Percentiles rank a stretch among this genome's conserved stretches.
These are phyloP conservation scores for Drosophila seguyi DNA, from an alignment of 1,140 invertebrate genomes.

Conservation along the genomic window DNA sequence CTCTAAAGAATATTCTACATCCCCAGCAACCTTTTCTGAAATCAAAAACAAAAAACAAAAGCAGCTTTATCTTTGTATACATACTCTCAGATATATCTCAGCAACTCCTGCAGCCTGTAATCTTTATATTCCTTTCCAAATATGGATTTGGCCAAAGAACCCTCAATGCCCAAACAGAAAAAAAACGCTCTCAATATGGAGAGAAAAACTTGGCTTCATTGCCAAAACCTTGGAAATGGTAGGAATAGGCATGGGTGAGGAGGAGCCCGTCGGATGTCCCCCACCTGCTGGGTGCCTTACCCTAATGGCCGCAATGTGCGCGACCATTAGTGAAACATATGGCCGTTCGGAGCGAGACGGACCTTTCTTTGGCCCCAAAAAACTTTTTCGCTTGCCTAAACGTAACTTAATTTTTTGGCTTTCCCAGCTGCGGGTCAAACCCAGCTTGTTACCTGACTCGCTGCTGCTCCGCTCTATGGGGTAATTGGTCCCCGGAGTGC, in stretches of 20 bases:
- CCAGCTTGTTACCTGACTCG: constrained; percentile 72
- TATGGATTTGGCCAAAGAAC: constrained; percentile 11
- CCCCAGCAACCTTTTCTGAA: not conserved
- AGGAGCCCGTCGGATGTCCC: constrained; percentile 2
- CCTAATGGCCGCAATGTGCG: constrained; percentile 80
- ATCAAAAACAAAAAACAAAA: not conserved
- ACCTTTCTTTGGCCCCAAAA: constrained; percentile 49
- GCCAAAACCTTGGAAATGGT: constrained; percentile 31
- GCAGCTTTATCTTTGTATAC: not conserved
- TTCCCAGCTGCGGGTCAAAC: constrained; percentile 52
- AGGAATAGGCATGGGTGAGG: not conserved
- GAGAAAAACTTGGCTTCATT: constrained; percentile 23
- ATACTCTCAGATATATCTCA: not conserved
- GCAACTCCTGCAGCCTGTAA: not conserved
- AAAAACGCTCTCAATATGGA: not conserved
- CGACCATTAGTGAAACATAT: constrained; percentile 83
- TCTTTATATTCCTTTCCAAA: constrained; percentile 26
- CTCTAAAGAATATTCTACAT: not conserved
- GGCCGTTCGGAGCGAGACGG: constrained; percentile 42
- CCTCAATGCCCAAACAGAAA: not conserved
- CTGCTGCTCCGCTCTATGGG: constrained; percentile 41
- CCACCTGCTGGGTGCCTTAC: constrained; percentile 49
- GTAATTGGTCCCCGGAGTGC: constrained; percentile 78
- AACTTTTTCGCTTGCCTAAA: constrained; percentile 66
- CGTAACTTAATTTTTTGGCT: constrained; percentile 78